Percentiles rank a stretch among this genome's conserved stretches.
Conservation (phyloP, 2,113 vertebrate species). For the Corynorhinus townsendii region DNA sequence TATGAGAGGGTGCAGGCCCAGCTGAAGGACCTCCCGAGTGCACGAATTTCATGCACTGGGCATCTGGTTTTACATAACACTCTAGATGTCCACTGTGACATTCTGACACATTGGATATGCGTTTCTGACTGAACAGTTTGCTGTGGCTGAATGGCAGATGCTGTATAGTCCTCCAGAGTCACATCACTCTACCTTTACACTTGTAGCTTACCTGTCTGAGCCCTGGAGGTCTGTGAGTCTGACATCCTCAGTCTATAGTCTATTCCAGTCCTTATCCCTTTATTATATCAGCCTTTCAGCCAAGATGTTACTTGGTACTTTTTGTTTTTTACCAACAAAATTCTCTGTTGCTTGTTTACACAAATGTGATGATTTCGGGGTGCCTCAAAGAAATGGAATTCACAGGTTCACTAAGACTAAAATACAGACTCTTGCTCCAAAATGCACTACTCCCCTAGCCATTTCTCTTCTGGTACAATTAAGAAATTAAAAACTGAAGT, state of each 20-base stretch:
- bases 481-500: neutral
- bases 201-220: neutral
- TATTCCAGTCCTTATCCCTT: neutral
- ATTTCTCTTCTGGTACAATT: neutral
- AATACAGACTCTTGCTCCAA: neutral
- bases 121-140: neutral
- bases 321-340: neutral
- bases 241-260: neutral
- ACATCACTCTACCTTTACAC: neutral
- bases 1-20: accelerated
- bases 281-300: neutral
- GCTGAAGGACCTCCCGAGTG: too few relatives aligned
- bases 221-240: neutral
- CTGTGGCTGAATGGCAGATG: neutral
- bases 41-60: too few relatives aligned
- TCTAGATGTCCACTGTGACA: neutral
- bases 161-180: neutral
- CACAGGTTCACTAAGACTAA: neutral
- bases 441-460: neutral
- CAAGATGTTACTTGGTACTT: neutral
- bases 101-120: neutral
- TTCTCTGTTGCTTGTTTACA: conserved; percentile 19
- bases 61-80: neutral
- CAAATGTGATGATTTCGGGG: neutral
- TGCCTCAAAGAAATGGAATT: neutral